Evolutionary conservation across 2,888 invertebrate species (phyloP).

Genomic region (Argynnis bischoffii): DNA sequence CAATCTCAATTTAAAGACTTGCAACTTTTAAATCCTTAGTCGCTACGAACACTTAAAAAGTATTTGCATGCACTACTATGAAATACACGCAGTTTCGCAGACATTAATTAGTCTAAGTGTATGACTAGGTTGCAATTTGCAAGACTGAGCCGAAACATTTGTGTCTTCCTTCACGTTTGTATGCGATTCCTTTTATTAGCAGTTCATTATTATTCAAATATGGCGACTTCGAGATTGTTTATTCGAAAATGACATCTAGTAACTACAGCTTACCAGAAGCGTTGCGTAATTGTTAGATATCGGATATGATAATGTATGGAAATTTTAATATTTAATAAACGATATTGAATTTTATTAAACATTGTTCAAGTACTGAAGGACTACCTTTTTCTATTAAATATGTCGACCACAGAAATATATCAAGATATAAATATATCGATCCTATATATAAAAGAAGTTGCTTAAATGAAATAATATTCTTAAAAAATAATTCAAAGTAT

Average conservation of each 20-base stretch:
- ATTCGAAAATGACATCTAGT: conserved; percentile 44
- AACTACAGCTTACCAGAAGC: conserved; percentile 59
- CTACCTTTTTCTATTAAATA: too few relatives aligned
- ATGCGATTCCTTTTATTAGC: conserved; percentile 20
- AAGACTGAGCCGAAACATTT: conserved; percentile 52
- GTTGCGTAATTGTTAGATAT: conserved; percentile 39
- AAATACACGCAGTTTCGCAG: conserved; percentile 64
- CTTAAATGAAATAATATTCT: background rate
- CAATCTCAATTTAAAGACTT: conserved; percentile 77
- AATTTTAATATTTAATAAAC: background rate
- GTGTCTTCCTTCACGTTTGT: conserved; percentile 39
- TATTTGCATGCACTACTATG: conserved; percentile 73
- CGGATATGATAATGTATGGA: background rate
- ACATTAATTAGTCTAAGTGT: conserved; percentile 76
- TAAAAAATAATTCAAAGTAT: background rate
- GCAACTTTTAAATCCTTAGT: conserved; percentile 77
- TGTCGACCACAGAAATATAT: too few relatives aligned
- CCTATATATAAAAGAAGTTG: too few relatives aligned
- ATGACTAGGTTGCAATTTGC: conserved; percentile 78
- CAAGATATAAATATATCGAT: too few relatives aligned
- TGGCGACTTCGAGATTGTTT: conserved; percentile 50
- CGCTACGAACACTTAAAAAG: conserved; percentile 78
- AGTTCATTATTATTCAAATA: conserved; percentile 20
- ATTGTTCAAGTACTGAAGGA: too few relatives aligned
- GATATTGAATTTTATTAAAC: too few relatives aligned